Evolutionary conservation across 2,113 vertebrate species (phyloP), one percentile per base, ranked within the genome.

Genomic region (Furnarius figulus): DNA sequence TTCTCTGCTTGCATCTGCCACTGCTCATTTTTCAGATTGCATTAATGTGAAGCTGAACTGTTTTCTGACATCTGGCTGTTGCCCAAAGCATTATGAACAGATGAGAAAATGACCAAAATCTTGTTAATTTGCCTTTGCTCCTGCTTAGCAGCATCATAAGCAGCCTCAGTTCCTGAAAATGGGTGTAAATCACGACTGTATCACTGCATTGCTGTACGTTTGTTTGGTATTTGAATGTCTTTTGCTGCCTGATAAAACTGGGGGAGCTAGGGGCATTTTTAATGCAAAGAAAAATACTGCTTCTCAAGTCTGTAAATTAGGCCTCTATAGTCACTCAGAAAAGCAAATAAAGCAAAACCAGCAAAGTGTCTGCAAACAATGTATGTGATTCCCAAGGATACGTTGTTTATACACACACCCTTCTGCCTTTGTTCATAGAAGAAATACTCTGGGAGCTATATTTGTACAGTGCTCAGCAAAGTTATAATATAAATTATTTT

Each of bases 31-130:
- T 66, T 84, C 35, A 47, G 66, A 15, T 77, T 1, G 39, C 19
- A 6, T 63, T 81, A 78, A 62, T 52, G 39, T 84, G 85, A 88
- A 80, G n/a, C 50, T 63, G 75, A 85, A 71, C 58, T 83, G 55
- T 71, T 85, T 93, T 76, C 50, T 91, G 72, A 61, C 82, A 93
- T 88, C 82, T 95, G 85, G 17, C 63, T 77, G 6, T 80, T 86
- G 55, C 59, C 78, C 67, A 83, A 58, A 91, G 68, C 14, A 1
- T 59, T 90, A 39, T 27, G 33, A 73, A 80, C 39, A 91, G 65
- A 59, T 3, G 4, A 96, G 35, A 55, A 85, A 68, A 95, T 63
- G 9, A 28, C 21, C 12, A 42, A 80, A 85, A 33, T 92, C 42
- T 87, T 89, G 5, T 65, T 94, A 87, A 70, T 93, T 96, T 94